Base-by-base conservation (phyloP, 2,797 vertebrate genomes). In the Cyclopterus lumpus region DNA sequence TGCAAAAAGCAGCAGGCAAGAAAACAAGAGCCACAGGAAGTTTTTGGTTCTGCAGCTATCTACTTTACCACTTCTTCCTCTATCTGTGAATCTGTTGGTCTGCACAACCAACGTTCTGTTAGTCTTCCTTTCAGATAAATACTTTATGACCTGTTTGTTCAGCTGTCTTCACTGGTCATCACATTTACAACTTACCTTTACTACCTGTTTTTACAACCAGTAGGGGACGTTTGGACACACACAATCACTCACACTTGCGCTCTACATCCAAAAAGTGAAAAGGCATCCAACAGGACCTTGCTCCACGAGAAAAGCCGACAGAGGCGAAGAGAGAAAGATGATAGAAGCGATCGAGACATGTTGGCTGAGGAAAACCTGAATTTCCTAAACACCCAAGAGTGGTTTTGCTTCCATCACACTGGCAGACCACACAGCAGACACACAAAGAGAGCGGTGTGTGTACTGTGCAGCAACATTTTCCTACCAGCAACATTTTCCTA, bases 101-200 rank as follows among this genome's bases (percentile, higher is more conserved):
- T 57, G 38, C 26, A 32, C 20, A 42, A 4, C 34, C 1, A 36
- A 36, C 60, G 54, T 28, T 75, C 61, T 62, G 54, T 38, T 67
- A 3, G 42, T 58, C 62, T 62, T 73, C 53, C 67, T 53, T 60
- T 78, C 81, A 85, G 71, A 92, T 91, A 92, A 90, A 91, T 90
- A 87, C 81, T 92, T 93, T 92, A 90, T 61, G 82, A 82, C 73
- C 75, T 75, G 90, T 94, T 95, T 94, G 90, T 91, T 91, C 90
- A 93, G 90, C 92, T 91, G 93, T 85, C 90, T 83, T 86, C 80
- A 67, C 75, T 48, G 81, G 63, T 76, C 88, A 89, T 91, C 88
- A 87, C 90, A 85, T 89, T 93, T 86, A 91, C 72, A 73, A 73
- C 83, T 76, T 70, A 73, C 69, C 73, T 84, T 80, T 81, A 79